Evolutionary conservation across 2,797 vertebrate genomes (phyloP).

Genomic region (Chaetophractus vellerosus): DNA sequence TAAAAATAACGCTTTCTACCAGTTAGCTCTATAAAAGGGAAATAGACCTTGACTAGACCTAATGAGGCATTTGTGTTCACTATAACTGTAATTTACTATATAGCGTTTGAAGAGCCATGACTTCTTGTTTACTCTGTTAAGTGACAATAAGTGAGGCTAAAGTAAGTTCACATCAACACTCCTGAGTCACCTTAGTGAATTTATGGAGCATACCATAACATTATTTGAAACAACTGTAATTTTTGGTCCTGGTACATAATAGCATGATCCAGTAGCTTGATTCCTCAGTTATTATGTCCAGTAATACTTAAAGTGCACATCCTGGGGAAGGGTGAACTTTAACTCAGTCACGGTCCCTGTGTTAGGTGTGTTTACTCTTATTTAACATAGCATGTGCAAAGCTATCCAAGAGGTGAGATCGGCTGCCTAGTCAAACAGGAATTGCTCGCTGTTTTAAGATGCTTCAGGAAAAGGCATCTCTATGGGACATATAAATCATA

Average conservation of each 20-base stretch:
- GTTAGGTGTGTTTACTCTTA: not conserved
- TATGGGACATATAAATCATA: rapidly evolving
- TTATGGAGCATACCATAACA: constrained; percentile 64
- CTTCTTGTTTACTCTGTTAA: constrained; percentile 86
- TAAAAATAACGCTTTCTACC: constrained; percentile 82
- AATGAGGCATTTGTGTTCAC: constrained; percentile 88
- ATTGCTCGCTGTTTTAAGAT: not conserved
- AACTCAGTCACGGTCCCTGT: not conserved
- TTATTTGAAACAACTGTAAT: constrained; percentile 63
- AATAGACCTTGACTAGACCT: constrained; percentile 88
- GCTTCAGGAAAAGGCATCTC: not conserved
- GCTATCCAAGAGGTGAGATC: not conserved
- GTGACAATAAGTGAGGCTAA: constrained; percentile 85
- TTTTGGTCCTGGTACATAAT: not conserved
- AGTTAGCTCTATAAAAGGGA: constrained; percentile 81
- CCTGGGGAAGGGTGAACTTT: not conserved
- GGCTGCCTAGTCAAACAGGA: not conserved
- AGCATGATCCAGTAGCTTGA: not conserved
- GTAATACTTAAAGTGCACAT: not conserved
- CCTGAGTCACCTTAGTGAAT: constrained; percentile 87
- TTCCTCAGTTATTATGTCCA: not conserved
- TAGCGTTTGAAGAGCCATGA: constrained; percentile 80
- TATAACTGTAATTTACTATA: constrained; percentile 85
- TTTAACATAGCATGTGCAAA: not conserved
- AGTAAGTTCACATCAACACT: constrained; percentile 83